These are phyloP conservation scores for Tetranychus cinnabarinus DNA, from an alignment of 1,140 invertebrate genomes.

Conservation along the genomic window DNA sequence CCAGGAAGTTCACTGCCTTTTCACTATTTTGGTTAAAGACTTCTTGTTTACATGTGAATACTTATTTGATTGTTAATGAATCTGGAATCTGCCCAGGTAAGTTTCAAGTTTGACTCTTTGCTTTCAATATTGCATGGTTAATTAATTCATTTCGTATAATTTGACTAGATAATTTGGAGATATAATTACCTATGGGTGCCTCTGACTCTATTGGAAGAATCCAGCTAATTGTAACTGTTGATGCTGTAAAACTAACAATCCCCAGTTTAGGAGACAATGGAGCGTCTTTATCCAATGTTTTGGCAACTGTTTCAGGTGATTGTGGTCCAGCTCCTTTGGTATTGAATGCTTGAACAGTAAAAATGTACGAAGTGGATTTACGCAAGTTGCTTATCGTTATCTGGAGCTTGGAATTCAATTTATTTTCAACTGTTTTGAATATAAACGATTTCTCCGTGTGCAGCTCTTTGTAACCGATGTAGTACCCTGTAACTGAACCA, in stretches of 20 bases:
- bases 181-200: background rate
- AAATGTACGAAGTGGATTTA: conserved; percentile 7
- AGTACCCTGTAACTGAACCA: conserved; percentile 23
- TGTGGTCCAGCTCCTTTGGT: conserved; percentile 63
- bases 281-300: conserved; percentile 28
- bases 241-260: conserved; percentile 6
- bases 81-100: too few species aligned
- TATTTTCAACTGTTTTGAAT: conserved; percentile 17
- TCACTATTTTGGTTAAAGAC: too few species aligned
- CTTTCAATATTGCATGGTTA: too few species aligned
- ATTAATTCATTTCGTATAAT: too few species aligned
- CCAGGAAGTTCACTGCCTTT: too few species aligned
- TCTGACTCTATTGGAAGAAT: background rate
- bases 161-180: too few species aligned
- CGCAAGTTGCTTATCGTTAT: conserved; percentile 2
- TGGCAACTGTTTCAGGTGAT: conserved; percentile 48
- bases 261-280: conserved; percentile 11
- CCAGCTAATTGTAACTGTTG: conserved; percentile 11
- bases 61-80: too few species aligned
- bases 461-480: conserved; percentile 14
- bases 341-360: conserved; percentile 68
- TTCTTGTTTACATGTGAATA: too few species aligned
- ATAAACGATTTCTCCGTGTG: background rate
- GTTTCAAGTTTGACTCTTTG: too few species aligned
- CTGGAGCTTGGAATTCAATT: conserved; percentile 1